Evolutionary conservation across 1,140 invertebrate species (phyloP), one percentile per base, ranked within the genome.

Genomic region (Heliconius melpomene): DNA sequence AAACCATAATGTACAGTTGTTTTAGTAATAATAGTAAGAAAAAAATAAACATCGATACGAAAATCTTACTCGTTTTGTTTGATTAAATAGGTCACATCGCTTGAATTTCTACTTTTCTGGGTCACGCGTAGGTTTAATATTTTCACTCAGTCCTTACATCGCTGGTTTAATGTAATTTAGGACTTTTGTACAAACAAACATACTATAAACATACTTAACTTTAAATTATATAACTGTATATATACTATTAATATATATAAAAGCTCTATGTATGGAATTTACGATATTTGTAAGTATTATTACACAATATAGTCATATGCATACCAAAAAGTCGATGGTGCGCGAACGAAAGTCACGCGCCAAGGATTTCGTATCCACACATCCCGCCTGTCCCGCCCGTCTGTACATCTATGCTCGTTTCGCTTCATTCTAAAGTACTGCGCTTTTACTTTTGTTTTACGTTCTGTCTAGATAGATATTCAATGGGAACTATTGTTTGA

Each of bases 321-420:
- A 92, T 93, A 89, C 85, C 90, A 87, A 88, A 89, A 85, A 89
- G 75, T 86, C 91, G 85, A 94, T 93, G 88, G 85, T 86, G 91
- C 92, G 89, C 90, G 87, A 91, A 90, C 84, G 81, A 88, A 84
- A 93, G 92, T 93, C 92, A 93, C 92, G 91, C 91, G 91, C 88
- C 88, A 89, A 88, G 87, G 90, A 87, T 88, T 92, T 89, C 80
- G 87, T 86, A 91, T 85, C 85, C 87, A 91, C 88, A 92, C 89
- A 85, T 88, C 84, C 75, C 78, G 76, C 52, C 79, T 84, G 79
- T 88, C 84, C 75, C 78, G 76, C 52, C 77, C 83, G 79, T 86
- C 82, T 82, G 79, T 86, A 7, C 8, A 60, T 60, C 20, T 66
- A 84, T 82, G 78, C 82, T 80, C 84, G 73, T 79, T 75, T 75